Evolutionary conservation across 2,888 invertebrate species (phyloP), one percentile per base, ranked within the genome.

Genomic region (Norana najaformis): DNA sequence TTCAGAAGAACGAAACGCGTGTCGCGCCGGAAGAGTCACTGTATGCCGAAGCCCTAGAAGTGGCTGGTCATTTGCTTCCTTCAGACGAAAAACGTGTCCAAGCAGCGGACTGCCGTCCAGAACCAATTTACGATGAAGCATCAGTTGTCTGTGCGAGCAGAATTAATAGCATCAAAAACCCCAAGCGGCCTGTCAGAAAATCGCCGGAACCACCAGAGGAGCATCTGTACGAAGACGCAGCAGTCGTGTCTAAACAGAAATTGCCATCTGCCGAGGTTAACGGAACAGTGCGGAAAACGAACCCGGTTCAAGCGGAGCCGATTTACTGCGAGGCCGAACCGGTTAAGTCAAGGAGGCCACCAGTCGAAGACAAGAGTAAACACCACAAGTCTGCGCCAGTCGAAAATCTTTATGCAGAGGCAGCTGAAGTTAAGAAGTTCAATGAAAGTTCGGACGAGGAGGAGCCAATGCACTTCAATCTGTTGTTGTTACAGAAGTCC

Each of bases 51-150:
- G 35, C 85, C 85, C 36, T 85, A 14, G 36, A 5, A 16, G 85
- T 85, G 35, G 35, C 85, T 20, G 3, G 36, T 85, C 85, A 85
- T 36, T 16, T 35, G 18, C 85, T 85, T 36, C 85, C 85, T 3
- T 35, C 23, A 20, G 23, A 14, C 37, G 85, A 85, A 85, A 85
- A 35, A 85, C 34, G 35, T 85, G 14, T 37, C 23, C 85, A 18
- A 23, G 37, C 30, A 8, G 35, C 85, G 16, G 37, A 85, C 16
- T 20, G 20, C 16, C 20, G 37, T 36, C 85, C 85, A 36, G 85
- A 85, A 37, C 85, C 85, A 4, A 85, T 85, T 8, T 85, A 85
- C 37, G 85, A 85, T 23, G 85, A 85, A 85, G 85, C 85, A 23
- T 85, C 85, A 11, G 36, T 18, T 0, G 85, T 85, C 35, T 85